Evolutionary conservation across 2,113 vertebrate species (phyloP), one percentile per base, ranked within the genome.

Genomic region (Lepidothrix coronata): DNA sequence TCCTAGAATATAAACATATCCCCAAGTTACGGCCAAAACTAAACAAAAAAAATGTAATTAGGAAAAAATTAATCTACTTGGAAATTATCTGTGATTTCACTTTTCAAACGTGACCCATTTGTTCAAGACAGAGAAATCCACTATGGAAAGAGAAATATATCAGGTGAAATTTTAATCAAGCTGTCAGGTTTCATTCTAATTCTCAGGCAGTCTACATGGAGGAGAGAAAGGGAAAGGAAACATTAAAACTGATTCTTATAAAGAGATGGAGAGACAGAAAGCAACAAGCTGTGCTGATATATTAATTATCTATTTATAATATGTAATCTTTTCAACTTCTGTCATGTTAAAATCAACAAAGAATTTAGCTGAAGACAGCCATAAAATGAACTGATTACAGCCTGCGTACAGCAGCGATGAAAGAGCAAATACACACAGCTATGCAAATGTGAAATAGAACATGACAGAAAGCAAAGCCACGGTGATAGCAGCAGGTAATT

Each of bases 121-220:
- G 46, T 74, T 88, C 65, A 90, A 86, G 80, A 70, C 37, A 93
- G 80, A 91, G 17, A 22, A 87, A 95, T 89, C 49, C 83, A 85
- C 74, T 67, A 41, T 44, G 68, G 65, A 92, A 96, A 94, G 31
- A 75, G 72, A 95, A 93, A 91, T 67, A 39, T 17, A 91, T 65
- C 52, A 85, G 81, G 74, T 72, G 76, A 96, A 96, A 95, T 97
- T 95, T 94, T 90, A 97, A 96, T 95, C 93, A 95, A 78, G 79
- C n/a, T 92, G 83, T 95, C 96, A 89, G 75, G 59, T 67, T 91
- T 96, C 72, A 94, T 95, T 94, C 92, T 95, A 82, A 95, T 94
- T 95, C 74, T 96, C 54, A 89, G 62, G 55, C 77, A 81, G 51
- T 71, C 68, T 92, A 67, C 18, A 21, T 62, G 66, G 33, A 81